Evolutionary conservation across 2,797 vertebrate species (phyloP), one percentile per base, ranked within the genome.

Genomic region (Ctenochaetus hawaiiensis): DNA sequence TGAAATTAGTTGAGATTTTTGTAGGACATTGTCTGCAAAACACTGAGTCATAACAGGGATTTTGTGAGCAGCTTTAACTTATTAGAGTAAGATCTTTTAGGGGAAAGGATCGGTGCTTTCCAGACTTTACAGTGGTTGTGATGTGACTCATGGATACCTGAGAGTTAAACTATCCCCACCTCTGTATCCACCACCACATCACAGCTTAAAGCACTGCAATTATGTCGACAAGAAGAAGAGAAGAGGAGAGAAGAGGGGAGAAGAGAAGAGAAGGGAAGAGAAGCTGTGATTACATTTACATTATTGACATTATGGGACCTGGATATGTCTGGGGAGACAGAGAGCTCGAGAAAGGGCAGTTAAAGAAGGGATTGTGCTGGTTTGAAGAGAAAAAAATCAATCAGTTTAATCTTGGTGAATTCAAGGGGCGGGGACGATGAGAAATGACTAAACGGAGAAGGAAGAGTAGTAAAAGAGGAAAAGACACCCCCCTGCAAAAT

Each of bases 261-360:
- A 64, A 23, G 39, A 77, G 67, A 61, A 60, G 49, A 64, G 60
- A 58, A 48, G 45, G 47, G 74, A 59, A 44, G 77, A 72, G 70
- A 67, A 77, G 70, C 64, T 72, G 82, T 76, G 83, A 85, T 88
- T 84, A 83, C 82, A 93, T 94, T 94, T 91, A 90, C 91, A 93
- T 94, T 94, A 94, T 92, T 93, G 92, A 94, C 84, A 69, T 73
- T 73, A 76, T 48, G 48, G 79, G 77, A 82, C 60, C 77, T 58
- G 73, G 75, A 79, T 72, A 72, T 68, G 89, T 90, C 84, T 71
- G 60, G 75, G 80, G 86, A 86, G 87, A 81, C 37, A 18, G 71
- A 61, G 75, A 41, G 77, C 75, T 77, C 2, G 60, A 67, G 57
- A 59, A 53, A 56, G 77, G 53, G 77, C 75, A 72, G 67, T 26